Base-by-base conservation (phyloP, 2,888 invertebrate species). In the Sialis fuliginosa region DNA sequence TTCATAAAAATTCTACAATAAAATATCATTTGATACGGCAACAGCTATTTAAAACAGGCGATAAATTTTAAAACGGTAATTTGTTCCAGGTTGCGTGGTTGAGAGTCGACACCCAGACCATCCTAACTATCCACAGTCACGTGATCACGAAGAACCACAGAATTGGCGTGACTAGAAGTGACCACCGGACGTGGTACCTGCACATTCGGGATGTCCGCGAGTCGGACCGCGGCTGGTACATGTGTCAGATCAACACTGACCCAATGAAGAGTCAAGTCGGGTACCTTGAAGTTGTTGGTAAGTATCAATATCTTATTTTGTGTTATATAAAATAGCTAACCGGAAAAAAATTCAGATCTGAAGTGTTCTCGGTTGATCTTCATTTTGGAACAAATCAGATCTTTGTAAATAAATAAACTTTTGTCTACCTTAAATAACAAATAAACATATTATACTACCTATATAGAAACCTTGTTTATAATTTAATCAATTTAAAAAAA, bases 81-180 rank as follows among this genome's bases (percentile, higher is more conserved):
- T 50, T 50, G 50, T 66, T 68, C 40, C 67, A 90, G 89, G 87
- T 89, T 58, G 89, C 89, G 59, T 90, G 89, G 88, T 71, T 89
- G 48, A 78, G 87, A 52, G 88, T 89, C 47, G 89, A 89, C 69
- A 89, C 88, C 35, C 89, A 90, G 64, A 89, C 88, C 6, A 87
- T 90, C 57, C 72, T 90, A 55, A 88, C 88, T 40, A 89, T 90
- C 58, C 87, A 87, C 52, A 81, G 78, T 57, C 86, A 89, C 69
- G 87, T 89, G 61, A 89, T 89, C 63, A 89, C 89, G 49, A 85
- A 89, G 68, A 89, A 88, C 68, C 86, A 88, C 65, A 75, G 89
- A 54, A 82, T 89, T 61, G 79, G 78, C 55, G 80, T 89, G 55
- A 77, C 77, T 50, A 82, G 79, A 64, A 81, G 81, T 47, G 87